Evolutionary conservation across 2,113 vertebrate genomes (phyloP).

Genomic region (Gnathonemus longibarbis): DNA sequence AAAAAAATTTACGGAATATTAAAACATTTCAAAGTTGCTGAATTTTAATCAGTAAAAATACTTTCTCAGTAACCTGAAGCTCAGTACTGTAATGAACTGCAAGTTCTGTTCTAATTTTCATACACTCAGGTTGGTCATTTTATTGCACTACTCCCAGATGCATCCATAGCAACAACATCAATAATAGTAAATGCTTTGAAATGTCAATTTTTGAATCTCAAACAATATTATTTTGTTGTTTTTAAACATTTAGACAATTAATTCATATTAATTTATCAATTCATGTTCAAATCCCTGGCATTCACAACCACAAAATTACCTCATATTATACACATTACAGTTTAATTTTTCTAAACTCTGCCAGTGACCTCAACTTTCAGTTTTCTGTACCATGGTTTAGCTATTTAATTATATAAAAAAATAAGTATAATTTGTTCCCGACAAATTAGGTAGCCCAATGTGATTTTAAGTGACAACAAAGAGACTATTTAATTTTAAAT

Average conservation of each 20-base stretch:
- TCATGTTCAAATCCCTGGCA: background rate
- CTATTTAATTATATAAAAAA: background rate
- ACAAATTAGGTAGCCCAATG: background rate
- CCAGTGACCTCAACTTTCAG: background rate
- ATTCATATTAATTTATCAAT: background rate
- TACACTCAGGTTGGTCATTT: background rate
- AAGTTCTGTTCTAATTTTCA: background rate
- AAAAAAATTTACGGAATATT: background rate
- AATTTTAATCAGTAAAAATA: slow-evolving; percentile 25
- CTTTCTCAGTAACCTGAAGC: background rate
- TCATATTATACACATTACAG: background rate
- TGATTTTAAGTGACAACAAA: background rate
- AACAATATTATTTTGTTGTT: background rate
- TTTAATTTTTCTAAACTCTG: background rate
- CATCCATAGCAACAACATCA: background rate
- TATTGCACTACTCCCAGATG: background rate
- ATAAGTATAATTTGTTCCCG: background rate
- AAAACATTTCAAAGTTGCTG: background rate
- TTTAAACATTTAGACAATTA: background rate
- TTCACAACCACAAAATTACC: background rate
- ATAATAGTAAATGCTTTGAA: background rate
- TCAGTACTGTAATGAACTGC: background rate
- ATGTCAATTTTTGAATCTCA: background rate
- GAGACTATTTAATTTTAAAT: background rate
- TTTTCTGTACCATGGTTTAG: background rate